Evolutionary conservation across 2,888 invertebrate genomes (phyloP), one percentile per base, ranked within the genome.

Genomic region (Steinernema carpocapsae): DNA sequence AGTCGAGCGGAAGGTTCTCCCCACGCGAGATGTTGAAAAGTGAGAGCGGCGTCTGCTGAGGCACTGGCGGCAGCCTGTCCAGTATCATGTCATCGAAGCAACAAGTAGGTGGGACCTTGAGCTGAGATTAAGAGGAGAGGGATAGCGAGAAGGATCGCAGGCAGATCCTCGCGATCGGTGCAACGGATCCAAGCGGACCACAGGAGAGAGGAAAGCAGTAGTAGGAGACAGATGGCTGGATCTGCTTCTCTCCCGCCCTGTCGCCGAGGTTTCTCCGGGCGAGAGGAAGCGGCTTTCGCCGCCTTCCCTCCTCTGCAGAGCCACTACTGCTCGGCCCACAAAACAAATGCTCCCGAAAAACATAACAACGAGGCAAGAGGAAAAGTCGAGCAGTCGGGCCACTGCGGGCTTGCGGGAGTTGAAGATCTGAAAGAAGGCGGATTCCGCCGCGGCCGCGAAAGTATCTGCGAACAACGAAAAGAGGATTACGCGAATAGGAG

Each of bases 271-370:
- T 64, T 17, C 7, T 17, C 48, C 48, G 48, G 48, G 48, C 4
- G 4, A 14, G 7, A 48, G 48, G 48, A 17, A 48, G 48, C 14
- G 14, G 19, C 48, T 48, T 48, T 56, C 64, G 26, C 64, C 64
- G 64, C 64, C 64, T 64, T 32, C 17, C 26, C 48, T 37, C 37
- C 37, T 37, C 37, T 3, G 37, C 37, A 37, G 37, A 10, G 37
- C 37, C 37, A 37, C 37, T 32, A 17, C 64, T 64, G 64, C 64
- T 32, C 3, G 17, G 32, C 14, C 64, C 26, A 22, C 64, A 64
- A 64, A 64, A 64, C 64, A 64, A 64, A 64, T 64, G 64, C 64
- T 32, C 37, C 37, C 56, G 56, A 32, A 64, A 64, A 64, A 64
- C 64, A 64, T 17, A 64, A 64, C 32, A 64, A 32, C 64, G 64